Evolutionary conservation across 37 sponge, comb jelly and placozoan genomes (phyloP).

Genomic region (Geodia barretti): DNA sequence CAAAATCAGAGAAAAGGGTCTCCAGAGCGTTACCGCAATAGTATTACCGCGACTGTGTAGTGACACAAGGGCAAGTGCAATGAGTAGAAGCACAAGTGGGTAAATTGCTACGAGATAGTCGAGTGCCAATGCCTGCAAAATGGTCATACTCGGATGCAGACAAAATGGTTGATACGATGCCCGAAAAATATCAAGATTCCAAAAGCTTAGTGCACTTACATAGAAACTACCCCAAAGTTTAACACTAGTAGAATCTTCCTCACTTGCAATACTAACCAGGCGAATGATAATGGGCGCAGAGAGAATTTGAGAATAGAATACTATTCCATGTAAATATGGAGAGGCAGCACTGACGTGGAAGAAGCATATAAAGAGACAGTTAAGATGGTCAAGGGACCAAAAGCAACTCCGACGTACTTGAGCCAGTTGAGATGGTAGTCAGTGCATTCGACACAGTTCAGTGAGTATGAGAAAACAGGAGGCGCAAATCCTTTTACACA

Average conservation of each 20-base stretch:
- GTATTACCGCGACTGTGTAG: neutral
- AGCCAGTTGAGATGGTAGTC: neutral
- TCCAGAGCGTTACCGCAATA: neutral
- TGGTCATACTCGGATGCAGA: neutral
- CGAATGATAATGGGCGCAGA: neutral
- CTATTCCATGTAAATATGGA: neutral
- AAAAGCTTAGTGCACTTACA: neutral
- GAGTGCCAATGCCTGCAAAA: neutral
- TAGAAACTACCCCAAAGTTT: neutral
- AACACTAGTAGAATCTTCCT: neutral
- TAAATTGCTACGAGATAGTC: neutral
- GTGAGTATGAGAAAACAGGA: neutral
- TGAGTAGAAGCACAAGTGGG: neutral
- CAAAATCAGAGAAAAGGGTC: neutral
- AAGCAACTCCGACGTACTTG: neutral
- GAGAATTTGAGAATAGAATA: neutral
- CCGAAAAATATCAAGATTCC: neutral
- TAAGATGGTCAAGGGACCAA: neutral
- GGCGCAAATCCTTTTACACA: neutral
- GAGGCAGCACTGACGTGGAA: neutral
- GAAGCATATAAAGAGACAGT: neutral
- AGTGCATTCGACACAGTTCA: neutral
- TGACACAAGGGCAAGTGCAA: neutral
- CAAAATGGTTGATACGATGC: neutral
- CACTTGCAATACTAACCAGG: neutral